phyloP scores from a whole-genome alignment of 2,797 vertebrate species.

The Menidia menidia region DNA sequence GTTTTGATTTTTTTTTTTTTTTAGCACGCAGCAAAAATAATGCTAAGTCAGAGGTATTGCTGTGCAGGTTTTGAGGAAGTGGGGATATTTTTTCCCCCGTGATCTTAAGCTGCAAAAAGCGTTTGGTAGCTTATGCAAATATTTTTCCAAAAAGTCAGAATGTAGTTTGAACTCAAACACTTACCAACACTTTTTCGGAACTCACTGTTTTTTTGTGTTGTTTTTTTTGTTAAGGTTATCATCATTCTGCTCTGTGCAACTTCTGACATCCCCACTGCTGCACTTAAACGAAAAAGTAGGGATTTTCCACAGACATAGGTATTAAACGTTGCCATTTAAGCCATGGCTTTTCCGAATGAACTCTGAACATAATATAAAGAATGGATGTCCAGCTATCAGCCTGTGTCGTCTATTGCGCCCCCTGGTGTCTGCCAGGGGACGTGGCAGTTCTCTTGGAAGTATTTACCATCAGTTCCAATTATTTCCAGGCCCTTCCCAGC shows the following conservation, averaged over 20 bases:
- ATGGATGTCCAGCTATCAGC: not conserved
- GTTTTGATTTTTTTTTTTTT: no score
- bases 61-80: no score
- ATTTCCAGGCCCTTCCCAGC: not conserved
- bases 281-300: no score
- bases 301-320: no score
- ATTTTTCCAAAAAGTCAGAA: not conserved
- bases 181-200: conserved; percentile 22
- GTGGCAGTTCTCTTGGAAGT: conserved; percentile 8
- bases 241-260: conserved; percentile 2
- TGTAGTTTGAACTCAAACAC: no score
- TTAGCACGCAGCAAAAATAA: no score
- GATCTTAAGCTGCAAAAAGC: not conserved
- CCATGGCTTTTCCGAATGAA: not conserved
- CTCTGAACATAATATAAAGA: not conserved
- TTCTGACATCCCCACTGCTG: conserved; percentile 28
- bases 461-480: conserved; percentile 3
- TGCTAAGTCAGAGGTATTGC: no score
- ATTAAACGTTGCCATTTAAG: no score
- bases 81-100: no score
- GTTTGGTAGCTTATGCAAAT: not conserved
- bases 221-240: no score
- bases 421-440: conserved; percentile 45
- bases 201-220: not conserved
- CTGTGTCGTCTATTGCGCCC: conserved; percentile 25